These are phyloP conservation scores for Aplocera efformata DNA, from an alignment of 2,888 invertebrate species.

Conservation along the genomic window DNA sequence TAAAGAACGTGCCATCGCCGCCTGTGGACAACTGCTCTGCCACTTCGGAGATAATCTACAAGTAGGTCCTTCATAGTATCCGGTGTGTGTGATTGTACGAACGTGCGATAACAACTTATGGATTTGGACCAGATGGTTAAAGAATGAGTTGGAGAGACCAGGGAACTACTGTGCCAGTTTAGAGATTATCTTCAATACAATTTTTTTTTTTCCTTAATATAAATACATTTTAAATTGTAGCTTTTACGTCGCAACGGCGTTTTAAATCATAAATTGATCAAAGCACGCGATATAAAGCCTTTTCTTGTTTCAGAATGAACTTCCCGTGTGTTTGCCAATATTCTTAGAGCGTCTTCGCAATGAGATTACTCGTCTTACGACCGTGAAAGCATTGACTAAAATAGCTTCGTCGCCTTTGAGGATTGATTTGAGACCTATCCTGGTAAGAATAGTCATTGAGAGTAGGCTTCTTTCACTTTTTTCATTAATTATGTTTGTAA, in stretches of 20 bases:
- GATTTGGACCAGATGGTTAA: no score
- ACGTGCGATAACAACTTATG: no score
- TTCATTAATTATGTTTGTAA: constrained; percentile 3
- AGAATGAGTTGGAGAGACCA: no score
- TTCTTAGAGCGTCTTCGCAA: constrained; percentile 97
- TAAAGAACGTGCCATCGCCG: constrained; percentile 98
- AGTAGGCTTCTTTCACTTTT: no score
- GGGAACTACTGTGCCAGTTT: no score
- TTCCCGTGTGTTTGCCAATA: constrained; percentile 93
- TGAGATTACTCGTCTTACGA: constrained; percentile 97
- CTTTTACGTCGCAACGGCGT: no score
- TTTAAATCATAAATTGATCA: no score
- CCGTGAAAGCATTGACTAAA: constrained; percentile 97
- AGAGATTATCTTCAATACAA: no score
- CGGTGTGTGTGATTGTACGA: no score
- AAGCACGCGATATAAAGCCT: no score
- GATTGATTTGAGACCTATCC: constrained; percentile 90
- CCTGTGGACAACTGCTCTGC: constrained; percentile 96
- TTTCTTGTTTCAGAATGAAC: constrained; percentile 78
- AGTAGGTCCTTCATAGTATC: constrained; percentile 39
- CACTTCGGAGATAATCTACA: constrained; percentile 93
- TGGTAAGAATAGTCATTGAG: constrained; percentile 72
- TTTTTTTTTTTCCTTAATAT: no score
- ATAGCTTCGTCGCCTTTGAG: constrained; percentile 94
- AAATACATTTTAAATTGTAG: no score